Conservation (phyloP, 2,888 invertebrate species). For the Tetragonula carbonaria region DNA sequence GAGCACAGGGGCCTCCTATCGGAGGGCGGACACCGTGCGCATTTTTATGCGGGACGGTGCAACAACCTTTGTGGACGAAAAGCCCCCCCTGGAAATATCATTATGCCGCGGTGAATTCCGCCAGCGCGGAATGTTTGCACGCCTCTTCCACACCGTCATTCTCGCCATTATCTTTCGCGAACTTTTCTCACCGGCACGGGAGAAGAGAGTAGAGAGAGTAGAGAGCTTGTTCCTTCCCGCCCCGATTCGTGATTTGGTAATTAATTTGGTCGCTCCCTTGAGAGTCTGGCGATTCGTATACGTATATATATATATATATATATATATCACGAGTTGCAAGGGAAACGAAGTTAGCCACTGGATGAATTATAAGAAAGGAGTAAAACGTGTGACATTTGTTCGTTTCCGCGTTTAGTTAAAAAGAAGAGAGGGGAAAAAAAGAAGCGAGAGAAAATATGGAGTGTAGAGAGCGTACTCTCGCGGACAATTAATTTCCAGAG, state of each 20-base stretch:
- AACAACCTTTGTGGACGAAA: conserved; percentile 42
- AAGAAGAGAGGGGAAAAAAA: too few species aligned
- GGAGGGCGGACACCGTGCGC: conserved; percentile 28
- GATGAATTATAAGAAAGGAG: too few species aligned
- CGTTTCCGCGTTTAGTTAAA: background rate
- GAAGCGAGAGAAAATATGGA: background rate
- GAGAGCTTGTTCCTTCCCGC: background rate
- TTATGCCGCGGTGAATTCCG: conserved; percentile 46
- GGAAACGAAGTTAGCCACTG: too few species aligned
- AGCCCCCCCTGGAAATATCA: conserved; percentile 37
- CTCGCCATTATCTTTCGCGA: conserved; percentile 7
- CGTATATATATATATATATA: background rate
- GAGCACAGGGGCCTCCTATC: conserved; percentile 21
- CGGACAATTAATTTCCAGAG: conserved; percentile 15
- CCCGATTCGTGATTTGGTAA: background rate
- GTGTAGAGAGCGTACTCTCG: background rate
- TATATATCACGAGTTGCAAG: background rate
- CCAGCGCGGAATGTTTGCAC: conserved; percentile 32
- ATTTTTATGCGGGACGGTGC: conserved; percentile 42
- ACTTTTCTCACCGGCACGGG: background rate
- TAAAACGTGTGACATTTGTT: too few species aligned
- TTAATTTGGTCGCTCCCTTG: background rate
- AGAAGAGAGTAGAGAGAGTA: too few species aligned
- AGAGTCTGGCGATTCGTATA: background rate
- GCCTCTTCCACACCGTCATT: conserved; percentile 4